phyloP scores from a whole-genome alignment of 2,113 vertebrate species.

The Bubo blakistoni region DNA sequence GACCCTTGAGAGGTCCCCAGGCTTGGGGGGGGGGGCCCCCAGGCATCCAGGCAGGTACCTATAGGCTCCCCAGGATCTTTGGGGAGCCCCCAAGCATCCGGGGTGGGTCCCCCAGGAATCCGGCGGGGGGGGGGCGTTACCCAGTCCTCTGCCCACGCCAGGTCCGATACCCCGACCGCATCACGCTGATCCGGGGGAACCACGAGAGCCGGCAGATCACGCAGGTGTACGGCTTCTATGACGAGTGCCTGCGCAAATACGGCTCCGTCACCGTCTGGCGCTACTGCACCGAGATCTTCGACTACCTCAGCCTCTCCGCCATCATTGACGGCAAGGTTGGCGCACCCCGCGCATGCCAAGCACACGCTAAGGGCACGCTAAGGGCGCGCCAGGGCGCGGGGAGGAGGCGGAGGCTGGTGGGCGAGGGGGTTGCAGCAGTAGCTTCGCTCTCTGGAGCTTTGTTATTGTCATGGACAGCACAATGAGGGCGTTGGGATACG shows the following conservation, averaged over 20 bases:
- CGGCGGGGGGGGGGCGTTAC: no score
- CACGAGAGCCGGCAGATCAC: conserved; percentile 95
- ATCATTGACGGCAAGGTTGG: conserved; percentile 93
- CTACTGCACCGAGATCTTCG: conserved; percentile 96
- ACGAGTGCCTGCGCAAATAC: conserved; percentile 93
- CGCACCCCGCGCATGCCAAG: not conserved
- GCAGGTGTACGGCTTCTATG: conserved; percentile 94
- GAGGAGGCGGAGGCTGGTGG: not conserved
- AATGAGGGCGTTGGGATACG: no score
- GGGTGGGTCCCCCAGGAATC: not conserved
- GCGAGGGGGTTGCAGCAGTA: fast-evolving
- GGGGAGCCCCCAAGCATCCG: no score
- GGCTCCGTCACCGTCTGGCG: conserved; percentile 95
- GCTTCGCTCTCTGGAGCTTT: not conserved
- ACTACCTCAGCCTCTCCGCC: conserved; percentile 94
- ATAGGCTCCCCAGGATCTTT: no score
- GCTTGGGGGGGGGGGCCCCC: no score
- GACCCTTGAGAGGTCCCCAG: no score
- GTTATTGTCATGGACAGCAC: no score
- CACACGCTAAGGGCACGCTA: not conserved
- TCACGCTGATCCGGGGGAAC: conserved; percentile 93
- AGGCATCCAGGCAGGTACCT: no score
- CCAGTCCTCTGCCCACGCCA: not conserved
- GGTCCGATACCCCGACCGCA: conserved; percentile 94
- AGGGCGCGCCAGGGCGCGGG: fast-evolving